Evolutionary conservation across 2,797 vertebrate genomes (phyloP).

Genomic region (Melanotaenia boesemani): DNA sequence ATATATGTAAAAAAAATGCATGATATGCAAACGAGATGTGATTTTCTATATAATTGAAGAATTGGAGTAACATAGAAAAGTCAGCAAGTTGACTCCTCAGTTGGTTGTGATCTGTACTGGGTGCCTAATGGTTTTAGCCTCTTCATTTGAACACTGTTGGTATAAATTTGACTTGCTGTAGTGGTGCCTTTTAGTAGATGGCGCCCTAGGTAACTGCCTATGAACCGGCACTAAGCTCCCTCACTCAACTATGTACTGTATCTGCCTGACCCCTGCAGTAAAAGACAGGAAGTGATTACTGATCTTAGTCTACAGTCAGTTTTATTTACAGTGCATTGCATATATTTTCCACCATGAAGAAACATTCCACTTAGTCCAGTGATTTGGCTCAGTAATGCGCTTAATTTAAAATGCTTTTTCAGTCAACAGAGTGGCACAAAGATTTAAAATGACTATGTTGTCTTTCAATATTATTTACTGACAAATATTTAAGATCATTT

Average conservation of each 20-base stretch:
- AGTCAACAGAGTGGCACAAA: background rate
- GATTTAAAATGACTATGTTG: background rate
- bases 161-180: no score
- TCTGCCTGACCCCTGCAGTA: background rate
- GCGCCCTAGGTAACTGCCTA: no score
- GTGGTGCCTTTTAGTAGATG: no score
- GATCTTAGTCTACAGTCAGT: background rate
- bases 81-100: no score
- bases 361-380: background rate
- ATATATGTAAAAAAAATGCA: no score
- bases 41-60: no score
- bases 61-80: no score
- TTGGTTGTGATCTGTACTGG: no score
- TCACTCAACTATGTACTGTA: background rate
- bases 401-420: background rate
- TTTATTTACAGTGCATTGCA: background rate
- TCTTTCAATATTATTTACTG: background rate
- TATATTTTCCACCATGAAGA: background rate
- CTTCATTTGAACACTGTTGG: no score
- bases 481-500: background rate
- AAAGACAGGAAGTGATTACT: background rate
- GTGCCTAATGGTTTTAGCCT: no score
- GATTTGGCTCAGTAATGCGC: background rate
- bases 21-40: no score
- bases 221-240: background rate